Evolutionary conservation across 2,888 invertebrate genomes (phyloP), one percentile per base, ranked within the genome.

Genomic region (Chrysolina oricalcia): DNA sequence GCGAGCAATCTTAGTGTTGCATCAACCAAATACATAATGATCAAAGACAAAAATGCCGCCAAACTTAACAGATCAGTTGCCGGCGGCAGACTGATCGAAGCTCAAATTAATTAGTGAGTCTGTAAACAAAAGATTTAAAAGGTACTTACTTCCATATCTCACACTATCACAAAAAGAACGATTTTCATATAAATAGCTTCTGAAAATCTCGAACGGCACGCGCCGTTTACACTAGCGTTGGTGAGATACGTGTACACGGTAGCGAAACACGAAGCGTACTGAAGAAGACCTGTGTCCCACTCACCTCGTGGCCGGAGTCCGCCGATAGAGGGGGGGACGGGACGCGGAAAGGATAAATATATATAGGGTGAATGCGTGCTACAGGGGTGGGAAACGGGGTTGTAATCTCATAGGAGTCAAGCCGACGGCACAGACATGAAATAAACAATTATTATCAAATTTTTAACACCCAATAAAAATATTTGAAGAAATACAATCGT

Each of bases 201-300:
- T 63, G 63, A 63, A 63, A 63, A 63, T 63, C 63, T 63, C 40
- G 63, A 63, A 63, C 63, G 63, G 63, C 63, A 63, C 63, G 27
- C 63, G 63, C 63, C 63, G 63, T 63, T 63, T 63, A 63, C 63
- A 63, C 40, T 63, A 63, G 63, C 10, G 63, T 41, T 63, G 53
- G 53, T 53, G 27, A 27, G 53, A 63, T 35, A 63, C 63, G 63
- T 63, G 63, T 63, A 35, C 15, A 19, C 27, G 17, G 63, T 63
- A 63, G 27, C 63, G 17, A 63, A 63, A 63, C 63, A 19, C 63
- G 63, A 63, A 63, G 63, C 63, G 63, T 63, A 63, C 63, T 63
- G 40, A 35, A 23, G 63, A 63, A 63, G 40, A 63, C 13, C 27
- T 41, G 64, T 19, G 64, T 41, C 64, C n/a, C 43, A 17, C 17